Percentiles rank a stretch among this genome's conserved stretches.
phyloP scores from a whole-genome alignment of 1,140 invertebrate species.

The Anoplolepis gracilipes region DNA sequence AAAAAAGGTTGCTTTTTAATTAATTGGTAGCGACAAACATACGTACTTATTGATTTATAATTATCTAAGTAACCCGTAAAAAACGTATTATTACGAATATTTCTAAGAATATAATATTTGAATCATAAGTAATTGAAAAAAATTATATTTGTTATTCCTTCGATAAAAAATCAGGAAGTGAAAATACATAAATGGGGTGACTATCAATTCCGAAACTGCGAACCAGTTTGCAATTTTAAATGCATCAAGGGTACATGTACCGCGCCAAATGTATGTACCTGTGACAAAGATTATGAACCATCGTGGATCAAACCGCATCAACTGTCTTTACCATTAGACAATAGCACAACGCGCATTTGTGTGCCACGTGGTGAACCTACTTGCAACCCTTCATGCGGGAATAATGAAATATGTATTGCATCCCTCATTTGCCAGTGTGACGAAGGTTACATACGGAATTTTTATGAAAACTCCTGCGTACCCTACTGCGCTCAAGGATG shows the following conservation, averaged over 20 bases:
- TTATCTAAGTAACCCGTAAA: no score
- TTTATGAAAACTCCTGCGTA: conserved; percentile 17
- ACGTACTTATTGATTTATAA: no score
- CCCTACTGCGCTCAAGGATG: conserved; percentile 72
- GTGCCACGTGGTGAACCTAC: conserved; percentile 75
- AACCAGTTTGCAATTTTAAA: conserved; percentile 65
- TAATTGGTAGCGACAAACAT: no score
- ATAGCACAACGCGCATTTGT: conserved; percentile 73
- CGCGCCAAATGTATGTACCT: conserved; percentile 60
- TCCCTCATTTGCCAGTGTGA: conserved; percentile 77
- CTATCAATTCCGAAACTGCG: no score
- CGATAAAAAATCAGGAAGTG: no score
- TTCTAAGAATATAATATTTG: no score
- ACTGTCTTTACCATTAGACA: neutral
- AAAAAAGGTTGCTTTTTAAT: no score
- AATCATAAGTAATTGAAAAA: no score
- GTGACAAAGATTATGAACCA: conserved; percentile 64
- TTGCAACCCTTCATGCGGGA: conserved; percentile 68
- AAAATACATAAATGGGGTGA: no score
- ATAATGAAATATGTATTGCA: conserved; percentile 70
- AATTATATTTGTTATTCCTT: no score
- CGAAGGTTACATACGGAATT: conserved; percentile 68
- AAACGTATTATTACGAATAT: no score
- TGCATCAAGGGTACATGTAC: conserved; percentile 67
- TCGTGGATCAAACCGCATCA: neutral